Evolutionary conservation across 35 echinoderm and acorn worm genomes (phyloP), one percentile per base, ranked within the genome.

Genomic region (Acanthaster planci): DNA sequence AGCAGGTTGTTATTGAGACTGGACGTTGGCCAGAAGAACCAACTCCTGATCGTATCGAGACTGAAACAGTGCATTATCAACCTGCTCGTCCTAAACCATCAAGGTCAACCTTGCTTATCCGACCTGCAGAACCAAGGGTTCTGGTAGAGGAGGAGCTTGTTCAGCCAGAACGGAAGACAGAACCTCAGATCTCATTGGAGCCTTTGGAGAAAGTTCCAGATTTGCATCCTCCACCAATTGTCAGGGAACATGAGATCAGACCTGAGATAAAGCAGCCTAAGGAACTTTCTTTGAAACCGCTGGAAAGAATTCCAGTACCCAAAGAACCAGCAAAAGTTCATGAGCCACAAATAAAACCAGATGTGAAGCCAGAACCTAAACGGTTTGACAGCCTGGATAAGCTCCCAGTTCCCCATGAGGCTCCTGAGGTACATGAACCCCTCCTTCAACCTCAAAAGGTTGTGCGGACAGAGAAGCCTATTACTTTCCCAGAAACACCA

Each of bases 371-470:
- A 79, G 5, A 86, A 47, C 80, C 88, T 77, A 38, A 39, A 87
- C 19, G 57, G 55, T 23, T 78, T 52, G 76, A 87, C 22, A 26
- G 26, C 47, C 21, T 87, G 16, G 37, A 38, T n/a, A 79, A 88
- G 59, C 59, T 88, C 7, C 88, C 80, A 19, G 29, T 51, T 7
- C 60, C 88, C 16, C 12, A 68, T 9, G 37, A 52, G 34, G 82
- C 92, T 39, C 59, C 64, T 51, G 84, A 89, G 34, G 79, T 93
- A 12, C 72, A 81, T 77, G 91, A 93, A 67, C 86, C 81, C 38
- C 64, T 72, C 2, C 64, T 72, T 72, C 26, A 72, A 26, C 64
- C 23, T 14, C 64, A 72, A 72, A 52, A 50, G 76, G 60, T 82
- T 84, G 67, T 89, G 75, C 79, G 40, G 52, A 87, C 39, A 78